Evolutionary conservation across 2,888 invertebrate genomes (phyloP).

Genomic region (Tachina lurida): DNA sequence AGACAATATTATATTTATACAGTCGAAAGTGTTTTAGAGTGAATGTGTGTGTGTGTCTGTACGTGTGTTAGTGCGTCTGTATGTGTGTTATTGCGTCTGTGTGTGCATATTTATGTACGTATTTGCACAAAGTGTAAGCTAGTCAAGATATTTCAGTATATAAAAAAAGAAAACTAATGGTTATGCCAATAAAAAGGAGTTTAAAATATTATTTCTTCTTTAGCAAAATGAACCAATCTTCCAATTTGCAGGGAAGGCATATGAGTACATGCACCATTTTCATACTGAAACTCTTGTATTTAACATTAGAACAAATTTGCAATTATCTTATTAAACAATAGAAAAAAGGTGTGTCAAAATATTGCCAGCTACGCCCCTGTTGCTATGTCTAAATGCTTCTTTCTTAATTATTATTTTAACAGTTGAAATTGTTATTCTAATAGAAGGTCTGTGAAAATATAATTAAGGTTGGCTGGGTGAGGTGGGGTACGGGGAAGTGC

Average conservation of each 20-base stretch:
- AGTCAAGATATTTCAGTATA: conserved; percentile 11
- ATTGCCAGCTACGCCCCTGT: background rate
- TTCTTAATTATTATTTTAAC: conserved; percentile 41
- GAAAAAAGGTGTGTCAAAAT: background rate
- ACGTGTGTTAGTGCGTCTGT: background rate
- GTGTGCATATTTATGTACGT: conserved; percentile 12
- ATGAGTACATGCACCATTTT: background rate
- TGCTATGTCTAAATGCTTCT: background rate
- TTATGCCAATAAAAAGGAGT: conserved; percentile 30
- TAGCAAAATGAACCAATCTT: background rate
- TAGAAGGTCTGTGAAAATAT: conserved; percentile 12
- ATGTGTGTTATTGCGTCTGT: background rate
- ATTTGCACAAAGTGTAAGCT: conserved; percentile 18
- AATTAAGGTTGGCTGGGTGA: conserved; percentile 6
- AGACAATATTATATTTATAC: conserved; percentile 1
- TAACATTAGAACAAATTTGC: no score
- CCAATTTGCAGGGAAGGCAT: background rate
- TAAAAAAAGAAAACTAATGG: conserved; percentile 21
- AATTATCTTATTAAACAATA: background rate
- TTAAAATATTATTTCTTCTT: conserved; percentile 2
- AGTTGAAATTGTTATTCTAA: conserved; percentile 13
- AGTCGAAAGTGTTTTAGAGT: background rate
- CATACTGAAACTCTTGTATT: no score
- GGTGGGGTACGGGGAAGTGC: background rate
- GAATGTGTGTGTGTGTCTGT: background rate